Evolutionary conservation across 2,888 invertebrate genomes (phyloP).

Genomic region (Adela reaumurella): DNA sequence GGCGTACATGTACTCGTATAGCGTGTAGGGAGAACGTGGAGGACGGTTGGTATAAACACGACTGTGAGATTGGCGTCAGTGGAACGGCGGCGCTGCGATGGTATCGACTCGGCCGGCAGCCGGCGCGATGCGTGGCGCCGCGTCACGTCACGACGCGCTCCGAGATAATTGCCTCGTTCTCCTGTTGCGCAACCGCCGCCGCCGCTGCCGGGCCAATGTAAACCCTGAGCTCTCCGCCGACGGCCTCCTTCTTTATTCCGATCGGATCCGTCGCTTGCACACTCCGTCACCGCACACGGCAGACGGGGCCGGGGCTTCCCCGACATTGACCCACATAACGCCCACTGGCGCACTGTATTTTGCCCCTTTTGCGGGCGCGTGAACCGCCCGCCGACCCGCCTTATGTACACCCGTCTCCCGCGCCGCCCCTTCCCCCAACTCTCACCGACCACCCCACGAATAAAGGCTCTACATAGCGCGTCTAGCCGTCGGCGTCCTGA

Average conservation of each 20-base stretch:
- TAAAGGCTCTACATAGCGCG: too few relatives aligned
- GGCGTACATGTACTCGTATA: too few relatives aligned
- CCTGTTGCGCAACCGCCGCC: not conserved
- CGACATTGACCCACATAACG: slow-evolving; percentile 51
- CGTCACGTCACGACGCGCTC: not conserved
- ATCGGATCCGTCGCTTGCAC: not conserved
- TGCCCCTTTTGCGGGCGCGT: slow-evolving; percentile 58
- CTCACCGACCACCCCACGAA: not conserved
- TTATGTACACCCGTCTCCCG: slow-evolving; percentile 52
- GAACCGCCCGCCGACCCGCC: slow-evolving; percentile 51
- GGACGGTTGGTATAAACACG: too few relatives aligned
- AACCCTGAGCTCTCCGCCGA: slow-evolving; percentile 1
- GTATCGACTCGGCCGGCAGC: too few relatives aligned
- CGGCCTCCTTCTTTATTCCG: slow-evolving; percentile 2
- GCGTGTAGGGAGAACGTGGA: too few relatives aligned
- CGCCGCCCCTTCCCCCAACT: not conserved
- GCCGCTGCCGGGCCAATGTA: not conserved
- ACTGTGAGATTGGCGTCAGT: too few relatives aligned
- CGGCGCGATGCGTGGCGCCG: too few relatives aligned
- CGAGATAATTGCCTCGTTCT: not conserved
- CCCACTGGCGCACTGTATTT: slow-evolving; percentile 27
- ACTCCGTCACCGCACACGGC: not conserved
- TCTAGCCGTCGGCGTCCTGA: too few relatives aligned
- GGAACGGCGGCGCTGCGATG: too few relatives aligned
- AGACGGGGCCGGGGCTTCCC: slow-evolving; percentile 26